phyloP scores from a whole-genome alignment of 2,888 invertebrate species.

The Melipona bicolor region DNA sequence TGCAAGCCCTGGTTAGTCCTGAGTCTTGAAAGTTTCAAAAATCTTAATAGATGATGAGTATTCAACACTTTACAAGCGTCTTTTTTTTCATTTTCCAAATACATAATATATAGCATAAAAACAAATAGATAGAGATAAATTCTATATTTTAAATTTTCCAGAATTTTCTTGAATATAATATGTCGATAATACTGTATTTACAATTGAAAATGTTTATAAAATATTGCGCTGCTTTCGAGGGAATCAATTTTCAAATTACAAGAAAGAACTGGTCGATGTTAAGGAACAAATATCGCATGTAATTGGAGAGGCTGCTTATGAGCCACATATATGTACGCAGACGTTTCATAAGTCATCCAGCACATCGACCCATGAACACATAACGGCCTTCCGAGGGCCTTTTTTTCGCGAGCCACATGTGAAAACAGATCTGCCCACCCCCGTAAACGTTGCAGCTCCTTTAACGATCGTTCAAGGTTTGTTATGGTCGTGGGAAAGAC shows the following conservation, averaged over 20 bases:
- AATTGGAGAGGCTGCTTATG: slow-evolving; percentile 27
- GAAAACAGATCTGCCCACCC: slow-evolving; percentile 75
- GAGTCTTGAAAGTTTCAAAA: too few species aligned
- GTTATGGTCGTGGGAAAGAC: slow-evolving; percentile 79
- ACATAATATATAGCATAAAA: too few species aligned
- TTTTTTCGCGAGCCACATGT: slow-evolving; percentile 77
- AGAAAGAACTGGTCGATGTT: not conserved
- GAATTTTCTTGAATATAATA: too few species aligned
- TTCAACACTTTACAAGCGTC: too few species aligned
- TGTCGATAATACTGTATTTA: too few species aligned
- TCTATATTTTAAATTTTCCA: too few species aligned
- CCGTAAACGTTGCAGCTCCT: slow-evolving; percentile 71
- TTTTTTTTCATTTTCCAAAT: too few species aligned
- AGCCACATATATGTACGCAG: slow-evolving; percentile 26
- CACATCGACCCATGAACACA: slow-evolving; percentile 60
- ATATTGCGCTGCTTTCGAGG: not conserved
- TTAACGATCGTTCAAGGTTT: slow-evolving; percentile 73
- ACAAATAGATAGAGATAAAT: too few species aligned
- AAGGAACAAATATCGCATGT: slow-evolving; percentile 38
- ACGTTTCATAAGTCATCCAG: slow-evolving; percentile 61
- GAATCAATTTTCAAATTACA: slow-evolving; percentile 4
- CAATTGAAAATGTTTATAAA: too few species aligned
- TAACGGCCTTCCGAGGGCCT: slow-evolving; percentile 61
- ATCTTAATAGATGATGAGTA: too few species aligned
- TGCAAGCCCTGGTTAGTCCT: too few species aligned